These are phyloP conservation scores for Metellina segmentata DNA, from an alignment of 2,888 invertebrate species.

Conservation along the genomic window DNA sequence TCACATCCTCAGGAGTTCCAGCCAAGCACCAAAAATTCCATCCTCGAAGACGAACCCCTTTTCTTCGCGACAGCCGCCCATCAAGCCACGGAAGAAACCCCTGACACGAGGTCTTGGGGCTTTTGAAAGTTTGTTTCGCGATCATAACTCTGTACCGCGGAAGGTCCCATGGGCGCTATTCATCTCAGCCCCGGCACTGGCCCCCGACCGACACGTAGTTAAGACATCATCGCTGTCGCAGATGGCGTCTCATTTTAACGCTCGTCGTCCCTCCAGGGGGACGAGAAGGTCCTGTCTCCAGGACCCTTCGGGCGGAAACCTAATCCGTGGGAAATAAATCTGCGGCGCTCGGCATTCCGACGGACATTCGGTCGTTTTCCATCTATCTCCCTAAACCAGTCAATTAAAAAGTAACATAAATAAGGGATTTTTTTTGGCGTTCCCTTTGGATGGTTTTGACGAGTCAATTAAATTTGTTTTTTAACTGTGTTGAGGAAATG, in stretches of 20 bases:
- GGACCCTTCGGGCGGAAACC: slow-evolving; percentile 44
- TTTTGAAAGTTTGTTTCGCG: slow-evolving; percentile 55
- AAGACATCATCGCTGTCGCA: slow-evolving; percentile 68
- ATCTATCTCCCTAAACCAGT: slow-evolving; percentile 19
- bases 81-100: neutral
- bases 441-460: neutral
- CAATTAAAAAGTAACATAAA: slow-evolving; percentile 46
- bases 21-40: neutral
- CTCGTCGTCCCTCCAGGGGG: slow-evolving; percentile 6
- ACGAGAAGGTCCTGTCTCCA: slow-evolving; percentile 17
- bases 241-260: slow-evolving; percentile 44
- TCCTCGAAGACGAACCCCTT: neutral
- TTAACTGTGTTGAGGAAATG: neutral
- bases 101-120: slow-evolving; percentile 22
- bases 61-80: neutral
- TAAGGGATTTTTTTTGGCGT: neutral
- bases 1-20: no score
- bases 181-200: slow-evolving; percentile 38
- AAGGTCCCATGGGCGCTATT: slow-evolving; percentile 59
- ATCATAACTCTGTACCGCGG: slow-evolving; percentile 55
- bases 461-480: neutral
- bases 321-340: slow-evolving; percentile 72
- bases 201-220: slow-evolving; percentile 45
- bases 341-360: slow-evolving; percentile 9
- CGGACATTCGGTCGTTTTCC: neutral